Conservation (phyloP, 2,888 invertebrate species). For the Meandrusa payeni region DNA sequence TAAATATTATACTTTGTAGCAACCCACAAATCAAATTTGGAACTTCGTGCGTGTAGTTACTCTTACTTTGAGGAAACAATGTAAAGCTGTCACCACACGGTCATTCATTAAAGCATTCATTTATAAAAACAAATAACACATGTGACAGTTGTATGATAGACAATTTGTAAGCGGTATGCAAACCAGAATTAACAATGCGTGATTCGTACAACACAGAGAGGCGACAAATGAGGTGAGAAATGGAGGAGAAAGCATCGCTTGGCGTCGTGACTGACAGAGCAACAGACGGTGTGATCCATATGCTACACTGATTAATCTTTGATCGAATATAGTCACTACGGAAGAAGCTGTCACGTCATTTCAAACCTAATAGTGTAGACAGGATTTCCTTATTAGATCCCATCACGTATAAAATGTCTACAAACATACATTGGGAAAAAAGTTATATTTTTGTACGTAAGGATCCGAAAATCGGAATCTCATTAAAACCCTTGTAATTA, state of each 20-base stretch:
- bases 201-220: conserved; percentile 10
- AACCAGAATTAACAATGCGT: conserved; percentile 30
- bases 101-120: conserved; percentile 3
- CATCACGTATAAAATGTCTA: too few relatives aligned
- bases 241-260: conserved; percentile 37
- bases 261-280: conserved; percentile 36
- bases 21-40: too few relatives aligned
- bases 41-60: not conserved
- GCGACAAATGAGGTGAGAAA: conserved; percentile 37
- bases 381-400: too few relatives aligned
- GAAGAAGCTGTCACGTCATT: too few relatives aligned
- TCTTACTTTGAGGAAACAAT: conserved; percentile 16
- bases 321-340: too few relatives aligned
- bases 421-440: too few relatives aligned
- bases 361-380: too few relatives aligned
- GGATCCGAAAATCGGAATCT: too few relatives aligned
- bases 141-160: conserved; percentile 25
- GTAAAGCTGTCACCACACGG: conserved; percentile 13
- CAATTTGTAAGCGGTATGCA: conserved; percentile 27
- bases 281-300: conserved; percentile 30
- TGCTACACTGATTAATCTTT: conserved; percentile 39
- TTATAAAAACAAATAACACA: conserved; percentile 17
- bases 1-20: too few relatives aligned
- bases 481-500: too few relatives aligned
- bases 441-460: conserved; percentile 23